A percentile compares a stretch with the other conserved stretches of the same genome.
These are phyloP conservation scores for Nothobranchius kuhntae DNA, from an alignment of 2,113 vertebrate genomes.

Conservation along the genomic window DNA sequence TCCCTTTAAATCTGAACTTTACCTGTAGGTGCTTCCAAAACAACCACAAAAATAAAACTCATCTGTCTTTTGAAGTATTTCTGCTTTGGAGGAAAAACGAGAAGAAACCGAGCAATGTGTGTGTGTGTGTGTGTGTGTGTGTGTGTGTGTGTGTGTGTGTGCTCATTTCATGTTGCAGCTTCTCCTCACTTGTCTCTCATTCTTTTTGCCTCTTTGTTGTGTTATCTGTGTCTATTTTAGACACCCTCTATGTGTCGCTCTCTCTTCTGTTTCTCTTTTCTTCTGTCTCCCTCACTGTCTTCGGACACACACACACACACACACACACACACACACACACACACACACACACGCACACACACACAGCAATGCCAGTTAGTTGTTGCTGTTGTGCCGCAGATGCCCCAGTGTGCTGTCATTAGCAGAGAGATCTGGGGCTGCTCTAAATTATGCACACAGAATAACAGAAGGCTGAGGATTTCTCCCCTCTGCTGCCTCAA, in stretches of 20 bases:
- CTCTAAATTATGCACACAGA: conserved; percentile 80
- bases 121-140: neutral
- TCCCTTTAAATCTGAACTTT: conserved; percentile 15
- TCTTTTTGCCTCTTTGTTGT: conserved; percentile 57
- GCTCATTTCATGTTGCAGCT: neutral
- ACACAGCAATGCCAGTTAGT: conserved; percentile 54
- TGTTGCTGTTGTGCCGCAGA: conserved; percentile 75
- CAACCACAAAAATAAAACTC: too few relatives aligned
- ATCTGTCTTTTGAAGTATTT: too few relatives aligned
- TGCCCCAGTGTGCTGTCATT: conserved; percentile 76
- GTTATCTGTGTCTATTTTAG: conserved; percentile 74
- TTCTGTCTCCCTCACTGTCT: conserved; percentile 58
- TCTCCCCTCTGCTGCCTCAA: conserved; percentile 55
- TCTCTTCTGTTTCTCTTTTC: conserved; percentile 54
- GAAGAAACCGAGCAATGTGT: neutral
- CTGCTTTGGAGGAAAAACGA: too few relatives aligned
- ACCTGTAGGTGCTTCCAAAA: conserved; percentile 1
- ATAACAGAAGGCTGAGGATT: conserved; percentile 76
- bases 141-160: conserved; percentile 4
- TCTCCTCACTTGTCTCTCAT: conserved; percentile 56
- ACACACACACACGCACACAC: conserved; percentile 18
- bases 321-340: conserved; percentile 31
- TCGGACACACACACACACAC: conserved; percentile 6
- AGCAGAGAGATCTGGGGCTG: conserved; percentile 77
- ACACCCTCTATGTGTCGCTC: conserved; percentile 54